Percentiles rank a stretch among this genome's conserved stretches.
Conservation (phyloP, 2,888 invertebrate species). For the Apamea anceps region DNA sequence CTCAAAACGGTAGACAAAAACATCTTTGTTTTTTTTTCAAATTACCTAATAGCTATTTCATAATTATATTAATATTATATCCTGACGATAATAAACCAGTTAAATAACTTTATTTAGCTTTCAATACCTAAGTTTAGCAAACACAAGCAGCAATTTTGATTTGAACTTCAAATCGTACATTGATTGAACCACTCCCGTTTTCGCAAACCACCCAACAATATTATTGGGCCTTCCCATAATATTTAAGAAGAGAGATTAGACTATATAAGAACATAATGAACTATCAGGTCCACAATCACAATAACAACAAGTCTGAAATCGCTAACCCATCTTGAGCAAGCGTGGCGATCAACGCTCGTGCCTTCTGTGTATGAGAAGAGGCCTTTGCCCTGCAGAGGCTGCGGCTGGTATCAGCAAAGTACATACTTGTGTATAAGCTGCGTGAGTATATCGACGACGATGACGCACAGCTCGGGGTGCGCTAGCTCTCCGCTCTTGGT, state of each 20-base stretch:
- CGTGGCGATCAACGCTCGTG: not conserved
- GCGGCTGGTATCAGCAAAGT: not conserved
- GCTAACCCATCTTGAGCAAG: not conserved
- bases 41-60: not conserved
- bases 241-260: too few relatives aligned
- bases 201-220: not conserved
- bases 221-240: not conserved
- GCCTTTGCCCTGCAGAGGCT: not conserved
- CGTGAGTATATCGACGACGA: conserved; percentile 90
- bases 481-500: conserved; percentile 84
- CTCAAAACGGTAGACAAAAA: too few relatives aligned
- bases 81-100: not conserved
- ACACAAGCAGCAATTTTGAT: not conserved
- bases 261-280: not conserved
- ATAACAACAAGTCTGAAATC: not conserved
- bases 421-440: conserved; percentile 90
- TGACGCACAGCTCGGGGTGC: conserved; percentile 90
- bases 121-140: not conserved
- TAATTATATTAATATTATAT: not conserved
- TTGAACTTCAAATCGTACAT: not conserved
- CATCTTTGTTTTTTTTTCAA: not conserved
- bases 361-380: not conserved
- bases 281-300: not conserved
- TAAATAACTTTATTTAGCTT: not conserved
- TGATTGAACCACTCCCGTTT: not conserved